phyloP scores from a whole-genome alignment of 2,797 vertebrate genomes.

The Cossypha polioptera region DNA sequence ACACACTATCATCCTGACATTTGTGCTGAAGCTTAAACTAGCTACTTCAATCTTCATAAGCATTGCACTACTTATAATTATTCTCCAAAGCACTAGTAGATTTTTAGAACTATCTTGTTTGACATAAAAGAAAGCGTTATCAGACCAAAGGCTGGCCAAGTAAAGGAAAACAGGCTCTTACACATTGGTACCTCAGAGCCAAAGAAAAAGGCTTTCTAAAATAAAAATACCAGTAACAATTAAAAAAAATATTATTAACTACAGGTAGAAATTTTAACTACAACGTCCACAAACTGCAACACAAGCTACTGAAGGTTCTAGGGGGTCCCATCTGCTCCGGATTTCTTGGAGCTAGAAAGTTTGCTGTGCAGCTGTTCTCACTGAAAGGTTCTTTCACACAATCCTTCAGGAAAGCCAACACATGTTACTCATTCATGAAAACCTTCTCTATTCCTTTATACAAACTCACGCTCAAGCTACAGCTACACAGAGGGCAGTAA shows the following conservation, averaged over 20 bases:
- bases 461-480: slow-evolving; percentile 2
- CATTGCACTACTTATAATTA: neutral
- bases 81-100: neutral
- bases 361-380: slow-evolving; percentile 43
- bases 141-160: neutral
- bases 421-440: slow-evolving; percentile 13
- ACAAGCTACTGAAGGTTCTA: neutral
- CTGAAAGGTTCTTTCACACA: slow-evolving; percentile 48
- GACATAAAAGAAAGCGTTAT: neutral
- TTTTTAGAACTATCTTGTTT: neutral
- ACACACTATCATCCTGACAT: neutral
- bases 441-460: slow-evolving; percentile 17
- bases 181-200: neutral
- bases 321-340: slow-evolving; percentile 4
- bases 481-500: neutral
- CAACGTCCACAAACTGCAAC: neutral
- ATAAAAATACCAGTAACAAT: neutral
- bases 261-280: neutral
- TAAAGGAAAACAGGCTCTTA: neutral
- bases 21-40: neutral
- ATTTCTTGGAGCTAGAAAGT: slow-evolving; percentile 8
- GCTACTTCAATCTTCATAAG: neutral
- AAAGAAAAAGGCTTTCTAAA: neutral
- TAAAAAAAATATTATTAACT: neutral
- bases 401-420: slow-evolving; percentile 19